phyloP scores from a whole-genome alignment of 2,113 vertebrate genomes.

The Okapia johnstoni region DNA sequence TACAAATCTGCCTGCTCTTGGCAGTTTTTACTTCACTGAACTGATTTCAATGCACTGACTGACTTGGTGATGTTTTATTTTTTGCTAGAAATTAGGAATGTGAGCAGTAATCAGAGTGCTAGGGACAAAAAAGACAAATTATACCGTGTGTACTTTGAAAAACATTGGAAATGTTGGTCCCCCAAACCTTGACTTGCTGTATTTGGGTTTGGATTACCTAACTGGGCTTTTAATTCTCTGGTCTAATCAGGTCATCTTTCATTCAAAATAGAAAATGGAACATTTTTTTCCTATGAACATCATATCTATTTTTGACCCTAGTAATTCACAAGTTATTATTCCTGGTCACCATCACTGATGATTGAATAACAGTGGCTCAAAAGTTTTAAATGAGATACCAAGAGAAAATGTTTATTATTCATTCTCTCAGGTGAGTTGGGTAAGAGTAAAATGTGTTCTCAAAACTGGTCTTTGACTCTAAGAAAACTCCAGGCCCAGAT shows the following conservation, averaged over 20 bases:
- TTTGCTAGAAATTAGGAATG: conserved; percentile 59
- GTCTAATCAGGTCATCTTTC: not conserved
- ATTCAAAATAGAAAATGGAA: not conserved
- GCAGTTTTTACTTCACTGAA: conserved; percentile 63
- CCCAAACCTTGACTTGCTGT: not conserved
- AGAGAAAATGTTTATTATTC: not conserved
- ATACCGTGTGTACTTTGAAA: conserved; percentile 27
- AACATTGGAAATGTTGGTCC: not conserved
- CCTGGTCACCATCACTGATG: not conserved
- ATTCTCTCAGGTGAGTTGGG: not conserved
- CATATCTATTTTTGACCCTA: not conserved
- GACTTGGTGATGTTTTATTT: conserved; percentile 58
- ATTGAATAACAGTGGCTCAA: not conserved
- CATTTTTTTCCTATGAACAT: not conserved
- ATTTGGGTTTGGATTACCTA: not conserved
- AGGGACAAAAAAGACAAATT: conserved; percentile 47
- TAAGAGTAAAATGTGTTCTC: not conserved
- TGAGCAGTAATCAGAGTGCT: conserved; percentile 33
- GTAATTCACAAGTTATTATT: not conserved
- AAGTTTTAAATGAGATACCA: not conserved
- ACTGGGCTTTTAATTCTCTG: not conserved
- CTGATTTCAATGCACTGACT: conserved; percentile 58
- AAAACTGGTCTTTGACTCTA: not conserved
- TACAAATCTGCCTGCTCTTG: conserved; percentile 50
- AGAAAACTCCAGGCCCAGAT: not conserved